phyloP scores from a whole-genome alignment of 2,797 vertebrate species.

The Poecile montanus region DNA sequence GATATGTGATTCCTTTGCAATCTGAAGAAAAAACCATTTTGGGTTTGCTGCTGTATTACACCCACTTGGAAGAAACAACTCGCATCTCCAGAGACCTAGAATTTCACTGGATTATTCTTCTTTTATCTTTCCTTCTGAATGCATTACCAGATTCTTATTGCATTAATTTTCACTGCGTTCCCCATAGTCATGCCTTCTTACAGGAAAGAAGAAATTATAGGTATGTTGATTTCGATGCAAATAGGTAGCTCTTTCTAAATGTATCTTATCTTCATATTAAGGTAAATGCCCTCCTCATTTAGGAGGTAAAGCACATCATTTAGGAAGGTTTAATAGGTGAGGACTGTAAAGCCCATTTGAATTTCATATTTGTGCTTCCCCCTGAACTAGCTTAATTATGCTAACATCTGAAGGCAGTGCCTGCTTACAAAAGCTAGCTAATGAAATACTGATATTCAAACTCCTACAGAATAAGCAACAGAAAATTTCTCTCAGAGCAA shows the following conservation, averaged over 20 bases:
- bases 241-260: background rate
- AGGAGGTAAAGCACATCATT: background rate
- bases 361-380: slow-evolving; percentile 27
- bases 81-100: background rate
- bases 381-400: background rate
- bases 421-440: background rate
- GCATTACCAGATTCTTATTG: background rate
- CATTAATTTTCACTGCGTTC: slow-evolving; percentile 13
- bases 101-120: slow-evolving; percentile 1
- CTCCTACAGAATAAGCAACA: slow-evolving; percentile 23
- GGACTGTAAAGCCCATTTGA: background rate
- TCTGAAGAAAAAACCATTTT: background rate
- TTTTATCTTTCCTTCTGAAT: slow-evolving; percentile 16
- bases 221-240: slow-evolving; percentile 4
- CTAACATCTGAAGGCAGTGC: background rate
- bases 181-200: background rate
- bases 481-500: background rate
- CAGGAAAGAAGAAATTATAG: background rate
- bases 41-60: background rate
- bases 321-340: background rate
- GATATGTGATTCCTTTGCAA: background rate
- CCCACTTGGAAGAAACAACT: background rate
- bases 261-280: background rate
- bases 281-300: background rate
- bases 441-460: slow-evolving; percentile 31